A percentile compares a stretch with the other conserved stretches of the same genome.
Conservation (phyloP, 2,113 vertebrate genomes). For the Vireo altiloquus region DNA sequence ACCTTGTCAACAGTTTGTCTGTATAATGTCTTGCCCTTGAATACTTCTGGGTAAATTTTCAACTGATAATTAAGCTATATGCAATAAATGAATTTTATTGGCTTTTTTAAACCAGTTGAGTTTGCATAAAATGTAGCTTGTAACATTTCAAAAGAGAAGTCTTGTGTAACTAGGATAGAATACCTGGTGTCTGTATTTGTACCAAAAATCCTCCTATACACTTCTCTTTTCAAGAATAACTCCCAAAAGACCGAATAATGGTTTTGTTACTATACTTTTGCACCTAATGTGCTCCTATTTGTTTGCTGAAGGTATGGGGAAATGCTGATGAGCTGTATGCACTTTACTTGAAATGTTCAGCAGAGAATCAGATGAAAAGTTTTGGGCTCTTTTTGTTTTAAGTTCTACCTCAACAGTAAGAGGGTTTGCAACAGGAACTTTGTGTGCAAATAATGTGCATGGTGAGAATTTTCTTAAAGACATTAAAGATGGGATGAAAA, state of each 20-base stretch:
- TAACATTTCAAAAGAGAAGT: neutral
- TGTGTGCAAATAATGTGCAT: constrained; percentile 13
- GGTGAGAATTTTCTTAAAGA: neutral
- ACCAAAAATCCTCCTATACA: neutral
- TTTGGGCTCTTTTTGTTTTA: neutral
- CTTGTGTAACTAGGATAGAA: neutral
- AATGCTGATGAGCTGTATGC: neutral
- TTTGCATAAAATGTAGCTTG: neutral
- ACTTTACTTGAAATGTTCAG: neutral
- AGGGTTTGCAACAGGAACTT: neutral
- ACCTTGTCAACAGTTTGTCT: neutral
- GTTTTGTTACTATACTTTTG: constrained; percentile 44
- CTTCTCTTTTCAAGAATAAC: neutral
- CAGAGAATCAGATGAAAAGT: constrained; percentile 47
- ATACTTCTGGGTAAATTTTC: neutral
- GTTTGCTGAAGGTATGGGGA: neutral
- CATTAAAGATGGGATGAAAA: neutral
- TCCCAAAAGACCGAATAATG: constrained; percentile 56
- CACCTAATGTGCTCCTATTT: neutral
- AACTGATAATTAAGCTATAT: neutral
- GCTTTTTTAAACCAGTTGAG: neutral
- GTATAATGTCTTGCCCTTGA: neutral
- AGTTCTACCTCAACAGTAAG: neutral
- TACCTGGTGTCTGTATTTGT: neutral
- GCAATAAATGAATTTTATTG: neutral